Percentiles rank a stretch among this genome's conserved stretches.
phyloP scores from a whole-genome alignment of 2,797 vertebrate species.

The Fringilla coelebs region DNA sequence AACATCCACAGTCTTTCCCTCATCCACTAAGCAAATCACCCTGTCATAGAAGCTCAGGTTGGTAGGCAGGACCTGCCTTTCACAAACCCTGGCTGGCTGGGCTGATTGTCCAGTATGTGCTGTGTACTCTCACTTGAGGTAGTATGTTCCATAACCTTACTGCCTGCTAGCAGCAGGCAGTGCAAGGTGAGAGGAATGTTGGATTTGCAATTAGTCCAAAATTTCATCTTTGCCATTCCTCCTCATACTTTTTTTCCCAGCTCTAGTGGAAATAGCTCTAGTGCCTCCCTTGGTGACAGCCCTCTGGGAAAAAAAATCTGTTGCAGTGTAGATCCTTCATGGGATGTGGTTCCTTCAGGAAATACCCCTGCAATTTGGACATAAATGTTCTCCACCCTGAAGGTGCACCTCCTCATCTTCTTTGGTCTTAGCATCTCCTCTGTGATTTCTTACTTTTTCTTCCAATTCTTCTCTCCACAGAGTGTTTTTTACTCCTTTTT shows the following conservation, averaged over 20 bases:
- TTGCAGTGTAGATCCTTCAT: neutral
- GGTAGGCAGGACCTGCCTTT: neutral
- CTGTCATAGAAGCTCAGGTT: neutral
- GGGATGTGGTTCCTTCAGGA: neutral
- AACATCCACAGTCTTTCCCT: neutral
- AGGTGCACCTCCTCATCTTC: neutral
- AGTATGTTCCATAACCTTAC: neutral
- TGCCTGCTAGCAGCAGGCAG: neutral
- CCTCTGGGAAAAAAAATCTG: neutral
- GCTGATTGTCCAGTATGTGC: accelerated
- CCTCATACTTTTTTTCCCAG: neutral
- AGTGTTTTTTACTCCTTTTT: neutral
- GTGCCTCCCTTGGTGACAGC: neutral
- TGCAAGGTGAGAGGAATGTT: neutral
- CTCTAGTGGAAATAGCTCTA: accelerated
- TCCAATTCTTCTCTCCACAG: neutral
- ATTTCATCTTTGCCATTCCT: neutral
- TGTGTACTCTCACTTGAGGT: neutral
- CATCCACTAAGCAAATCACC: neutral
- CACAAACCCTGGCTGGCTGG: neutral
- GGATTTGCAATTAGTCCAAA: neutral
- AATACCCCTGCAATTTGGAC: neutral
- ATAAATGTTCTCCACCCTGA: neutral
- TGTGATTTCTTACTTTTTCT: neutral
- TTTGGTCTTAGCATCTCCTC: neutral